Conservation (phyloP, 1,140 invertebrate genomes). For the Solen grandis region DNA sequence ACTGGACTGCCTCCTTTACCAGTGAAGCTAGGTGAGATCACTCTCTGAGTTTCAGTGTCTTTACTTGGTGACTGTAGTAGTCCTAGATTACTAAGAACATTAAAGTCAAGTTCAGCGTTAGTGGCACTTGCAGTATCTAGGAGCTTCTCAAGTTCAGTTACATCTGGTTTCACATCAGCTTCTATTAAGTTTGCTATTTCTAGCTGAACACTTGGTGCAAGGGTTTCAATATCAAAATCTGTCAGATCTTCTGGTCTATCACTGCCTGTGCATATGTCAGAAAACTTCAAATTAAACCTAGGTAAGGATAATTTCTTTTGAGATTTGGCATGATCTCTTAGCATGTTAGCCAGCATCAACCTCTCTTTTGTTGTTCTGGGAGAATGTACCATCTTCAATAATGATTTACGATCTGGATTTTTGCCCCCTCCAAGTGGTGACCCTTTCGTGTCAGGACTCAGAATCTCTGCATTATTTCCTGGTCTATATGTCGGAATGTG, state of each 20-base stretch:
- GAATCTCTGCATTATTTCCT: not conserved
- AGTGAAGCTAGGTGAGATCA: too few relatives aligned
- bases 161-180: conserved; percentile 48
- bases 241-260: conserved; percentile 35
- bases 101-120: conserved; percentile 35
- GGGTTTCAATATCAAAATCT: conserved; percentile 17
- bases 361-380: conserved; percentile 51
- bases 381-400: conserved; percentile 48
- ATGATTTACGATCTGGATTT: not conserved
- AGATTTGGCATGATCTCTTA: conserved; percentile 46
- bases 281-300: conserved; percentile 51
- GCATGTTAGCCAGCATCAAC: conserved; percentile 37
- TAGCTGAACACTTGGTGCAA: conserved; percentile 40
- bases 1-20: too few relatives aligned
- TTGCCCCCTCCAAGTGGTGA: not conserved
- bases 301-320: conserved; percentile 47
- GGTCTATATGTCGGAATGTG: not conserved
- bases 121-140: conserved; percentile 31
- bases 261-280: conserved; percentile 27
- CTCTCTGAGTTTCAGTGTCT: too few relatives aligned
- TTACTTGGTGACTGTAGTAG: not conserved
- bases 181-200: conserved; percentile 53
- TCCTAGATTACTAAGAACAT: conserved; percentile 34
- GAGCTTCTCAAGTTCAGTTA: conserved; percentile 36
- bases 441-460: not conserved